A percentile compares a stretch with the other conserved stretches of the same genome.
Evolutionary conservation across 2,797 vertebrate species (phyloP).

Genomic region (Erpetoichthys calabaricus): DNA sequence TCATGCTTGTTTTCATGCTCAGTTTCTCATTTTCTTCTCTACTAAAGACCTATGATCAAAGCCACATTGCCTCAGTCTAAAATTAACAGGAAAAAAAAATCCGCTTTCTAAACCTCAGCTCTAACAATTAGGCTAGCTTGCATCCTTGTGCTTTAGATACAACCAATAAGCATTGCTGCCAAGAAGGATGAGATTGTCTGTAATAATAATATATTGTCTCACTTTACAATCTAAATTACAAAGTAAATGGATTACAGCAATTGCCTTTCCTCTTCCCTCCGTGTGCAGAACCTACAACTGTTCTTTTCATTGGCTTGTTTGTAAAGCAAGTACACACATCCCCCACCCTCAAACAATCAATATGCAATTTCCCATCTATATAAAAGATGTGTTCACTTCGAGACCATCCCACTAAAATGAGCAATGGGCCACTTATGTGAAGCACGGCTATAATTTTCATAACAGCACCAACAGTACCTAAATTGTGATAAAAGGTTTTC

Average conservation of each 20-base stretch:
- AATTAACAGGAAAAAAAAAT: too few species aligned
- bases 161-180: constrained; percentile 24
- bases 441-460: constrained; percentile 43
- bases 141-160: constrained; percentile 13
- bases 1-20: too few species aligned
- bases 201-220: constrained; percentile 62
- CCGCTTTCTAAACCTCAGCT: too few species aligned
- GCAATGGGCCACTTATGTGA: constrained; percentile 35
- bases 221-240: constrained; percentile 62
- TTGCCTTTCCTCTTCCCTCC: constrained; percentile 11
- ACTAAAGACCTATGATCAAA: too few species aligned
- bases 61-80: too few species aligned
- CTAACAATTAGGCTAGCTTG: neutral
- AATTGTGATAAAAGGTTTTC: constrained; percentile 48
- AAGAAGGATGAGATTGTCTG: constrained; percentile 48
- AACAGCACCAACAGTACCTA: constrained; percentile 32
- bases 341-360: constrained; percentile 43
- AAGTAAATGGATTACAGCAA: constrained; percentile 57
- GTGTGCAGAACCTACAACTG: too few species aligned
- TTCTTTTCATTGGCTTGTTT: constrained; percentile 19
- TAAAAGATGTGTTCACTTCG: constrained; percentile 41
- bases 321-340: constrained; percentile 20
- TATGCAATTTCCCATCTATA: constrained; percentile 47
- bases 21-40: too few species aligned
- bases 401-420: constrained; percentile 32